These are phyloP conservation scores for Stratiomys singularior DNA, from an alignment of 2,888 invertebrate genomes.

Conservation along the genomic window DNA sequence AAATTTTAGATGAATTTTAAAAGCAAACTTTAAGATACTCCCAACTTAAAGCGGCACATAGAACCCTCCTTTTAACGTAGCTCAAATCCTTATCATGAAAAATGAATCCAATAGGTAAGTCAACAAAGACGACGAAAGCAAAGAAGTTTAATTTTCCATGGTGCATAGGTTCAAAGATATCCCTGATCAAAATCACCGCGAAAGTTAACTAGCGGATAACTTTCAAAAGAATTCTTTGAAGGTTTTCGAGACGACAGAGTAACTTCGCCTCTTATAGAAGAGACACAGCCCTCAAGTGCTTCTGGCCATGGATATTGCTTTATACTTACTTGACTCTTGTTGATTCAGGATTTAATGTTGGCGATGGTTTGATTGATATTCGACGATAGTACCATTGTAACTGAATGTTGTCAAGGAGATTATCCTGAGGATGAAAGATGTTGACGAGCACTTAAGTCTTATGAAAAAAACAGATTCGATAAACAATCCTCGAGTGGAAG, in stretches of 20 bases:
- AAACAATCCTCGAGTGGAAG: too few relatives aligned
- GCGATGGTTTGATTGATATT: constrained; percentile 40
- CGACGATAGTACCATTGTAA: constrained; percentile 2
- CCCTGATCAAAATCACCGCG: constrained; percentile 29
- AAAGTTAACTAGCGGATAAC: constrained; percentile 29
- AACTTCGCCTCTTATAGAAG: neutral
- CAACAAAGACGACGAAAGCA: constrained; percentile 34
- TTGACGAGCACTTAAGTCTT: neutral
- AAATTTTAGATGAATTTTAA: neutral
- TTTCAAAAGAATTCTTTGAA: constrained; percentile 35
- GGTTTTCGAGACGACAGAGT: neutral
- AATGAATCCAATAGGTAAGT: constrained; percentile 25
- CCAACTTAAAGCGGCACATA: neutral
- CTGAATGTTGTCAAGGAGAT: constrained; percentile 34
- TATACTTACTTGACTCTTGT: constrained; percentile 21
- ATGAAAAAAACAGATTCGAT: too few relatives aligned
- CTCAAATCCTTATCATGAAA: neutral
- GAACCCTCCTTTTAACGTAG: neutral
- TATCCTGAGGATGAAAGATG: constrained; percentile 11
- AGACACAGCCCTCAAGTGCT: neutral
- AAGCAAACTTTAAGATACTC: neutral
- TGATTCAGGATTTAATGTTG: constrained; percentile 35
- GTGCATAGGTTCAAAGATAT: neutral
- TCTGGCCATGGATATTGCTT: constrained; percentile 28
- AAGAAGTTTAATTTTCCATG: constrained; percentile 28